phyloP scores from a whole-genome alignment of 2,888 invertebrate genomes.

The Rotaria socialis region DNA sequence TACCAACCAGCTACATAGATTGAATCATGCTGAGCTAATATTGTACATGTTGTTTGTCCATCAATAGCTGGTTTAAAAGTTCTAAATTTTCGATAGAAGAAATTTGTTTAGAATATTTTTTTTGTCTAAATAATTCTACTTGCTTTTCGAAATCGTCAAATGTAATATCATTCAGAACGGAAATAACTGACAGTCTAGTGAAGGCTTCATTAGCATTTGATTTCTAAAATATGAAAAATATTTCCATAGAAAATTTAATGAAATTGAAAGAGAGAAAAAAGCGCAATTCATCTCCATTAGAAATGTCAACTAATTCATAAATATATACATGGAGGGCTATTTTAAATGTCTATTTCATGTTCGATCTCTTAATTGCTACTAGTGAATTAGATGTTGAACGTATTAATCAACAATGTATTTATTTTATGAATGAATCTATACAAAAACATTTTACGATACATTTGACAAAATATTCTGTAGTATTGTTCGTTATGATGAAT shows the following conservation, averaged over 20 bases:
- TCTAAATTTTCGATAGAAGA: background rate
- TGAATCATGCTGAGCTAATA: constrained; percentile 9
- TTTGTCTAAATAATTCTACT: background rate
- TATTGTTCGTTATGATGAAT: too few relatives aligned
- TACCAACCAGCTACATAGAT: constrained; percentile 17
- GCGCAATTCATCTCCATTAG: too few relatives aligned
- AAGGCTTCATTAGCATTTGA: constrained; percentile 16
- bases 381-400: too few relatives aligned
- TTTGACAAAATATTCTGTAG: too few relatives aligned
- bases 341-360: too few relatives aligned
- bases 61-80: background rate
- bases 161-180: background rate
- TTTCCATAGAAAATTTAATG: background rate
- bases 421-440: too few relatives aligned
- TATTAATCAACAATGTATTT: too few relatives aligned
- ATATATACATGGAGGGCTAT: too few relatives aligned
- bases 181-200: background rate
- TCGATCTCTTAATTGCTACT: too few relatives aligned
- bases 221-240: background rate
- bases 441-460: too few relatives aligned
- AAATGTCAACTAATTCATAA: too few relatives aligned
- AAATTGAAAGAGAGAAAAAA: too few relatives aligned
- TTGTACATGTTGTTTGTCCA: background rate
- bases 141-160: constrained; percentile 31
- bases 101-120: background rate